Conservation (phyloP, 2,113 vertebrate species). For the Limanda limanda region DNA sequence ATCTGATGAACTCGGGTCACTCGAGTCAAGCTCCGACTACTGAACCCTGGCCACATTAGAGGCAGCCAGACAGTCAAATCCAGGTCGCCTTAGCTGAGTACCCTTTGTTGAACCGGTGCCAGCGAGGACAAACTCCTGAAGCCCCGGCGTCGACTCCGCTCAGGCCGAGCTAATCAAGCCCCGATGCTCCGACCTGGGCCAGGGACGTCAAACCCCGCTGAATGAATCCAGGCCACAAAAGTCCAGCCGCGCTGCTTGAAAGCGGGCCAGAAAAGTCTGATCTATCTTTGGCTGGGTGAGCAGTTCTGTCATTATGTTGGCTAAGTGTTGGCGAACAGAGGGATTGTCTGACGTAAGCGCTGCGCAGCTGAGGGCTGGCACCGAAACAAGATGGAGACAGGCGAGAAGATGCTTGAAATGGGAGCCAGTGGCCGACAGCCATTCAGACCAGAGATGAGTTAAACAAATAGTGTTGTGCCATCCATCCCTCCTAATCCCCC, state of each 20-base stretch:
- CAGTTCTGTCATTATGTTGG: constrained; percentile 65
- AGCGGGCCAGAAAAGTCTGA: constrained; percentile 54
- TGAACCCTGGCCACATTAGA: constrained; percentile 65
- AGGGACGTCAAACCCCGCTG: constrained; percentile 15
- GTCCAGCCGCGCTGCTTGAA: constrained; percentile 41
- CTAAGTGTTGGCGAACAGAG: constrained; percentile 61
- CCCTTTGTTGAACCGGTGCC: constrained; percentile 58
- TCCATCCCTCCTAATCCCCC: constrained; percentile 36
- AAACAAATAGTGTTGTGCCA: constrained; percentile 38
- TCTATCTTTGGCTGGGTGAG: constrained; percentile 57
- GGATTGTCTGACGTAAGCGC: constrained; percentile 68
- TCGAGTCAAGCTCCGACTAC: constrained; percentile 72
- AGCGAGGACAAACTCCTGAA: constrained; percentile 55
- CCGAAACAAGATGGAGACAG: constrained; percentile 54
- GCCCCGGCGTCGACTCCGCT: constrained; percentile 41
- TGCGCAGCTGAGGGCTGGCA: constrained; percentile 64
- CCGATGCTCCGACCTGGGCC: constrained; percentile 42
- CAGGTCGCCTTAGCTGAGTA: constrained; percentile 62
- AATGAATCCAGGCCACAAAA: constrained; percentile 50
- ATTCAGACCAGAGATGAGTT: constrained; percentile 51
- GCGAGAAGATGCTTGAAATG: constrained; percentile 45
- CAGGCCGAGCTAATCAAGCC: constrained; percentile 41
- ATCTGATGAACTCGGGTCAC: constrained; percentile 71
- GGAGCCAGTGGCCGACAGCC: constrained; percentile 35
- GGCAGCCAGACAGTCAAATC: constrained; percentile 74